Evolutionary conservation across 1,140 invertebrate genomes (phyloP), one percentile per base, ranked within the genome.

Genomic region (Drosophila varians): DNA sequence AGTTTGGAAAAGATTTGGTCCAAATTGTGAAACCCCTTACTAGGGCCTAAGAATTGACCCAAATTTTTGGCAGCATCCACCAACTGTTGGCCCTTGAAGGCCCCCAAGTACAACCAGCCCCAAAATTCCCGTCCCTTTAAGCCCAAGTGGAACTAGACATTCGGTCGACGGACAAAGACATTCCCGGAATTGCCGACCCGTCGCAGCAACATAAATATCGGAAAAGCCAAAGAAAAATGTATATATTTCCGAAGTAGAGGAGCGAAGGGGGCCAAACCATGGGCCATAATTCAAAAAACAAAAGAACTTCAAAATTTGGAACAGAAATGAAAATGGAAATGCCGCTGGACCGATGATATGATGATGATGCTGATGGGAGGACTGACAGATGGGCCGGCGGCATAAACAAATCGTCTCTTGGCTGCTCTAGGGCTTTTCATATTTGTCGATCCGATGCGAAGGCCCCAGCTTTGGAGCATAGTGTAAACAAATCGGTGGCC

Each of bases 321-420:
- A 60, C 76, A 78, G 65, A 64, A 76, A 73, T 43, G 47, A 18
- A 38, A n/a, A 16, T 11, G 45, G 2, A 9, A 12, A 48, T 48
- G 19, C 16, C 14, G 14, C 31, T 46, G 31, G 38, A 14, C 19
- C n/a, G 31, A 49, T 51, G 28, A 64, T 38, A 28, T 43, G 46
- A 65, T 53, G 62, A 65, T 66, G 65, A 51, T 65, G 61, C n/a
- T 73, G 80, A 86, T 84, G 79, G 76, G 46, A 56, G 51, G 84
- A 48, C 80, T 86, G 80, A 87, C 80, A 86, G 80, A 86, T 86
- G 82, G 52, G 82, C 46, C 49, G 60, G 76, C 69, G 70, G 75
- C 60, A 86, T 86, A 86, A 86, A 86, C 80, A 86, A 74, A 16
- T 47, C 21, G 47, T 49, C 25, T 48, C 53, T 46, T 8, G 8